phyloP scores from a whole-genome alignment of 2,888 invertebrate species.

The Operophtera brumata region DNA sequence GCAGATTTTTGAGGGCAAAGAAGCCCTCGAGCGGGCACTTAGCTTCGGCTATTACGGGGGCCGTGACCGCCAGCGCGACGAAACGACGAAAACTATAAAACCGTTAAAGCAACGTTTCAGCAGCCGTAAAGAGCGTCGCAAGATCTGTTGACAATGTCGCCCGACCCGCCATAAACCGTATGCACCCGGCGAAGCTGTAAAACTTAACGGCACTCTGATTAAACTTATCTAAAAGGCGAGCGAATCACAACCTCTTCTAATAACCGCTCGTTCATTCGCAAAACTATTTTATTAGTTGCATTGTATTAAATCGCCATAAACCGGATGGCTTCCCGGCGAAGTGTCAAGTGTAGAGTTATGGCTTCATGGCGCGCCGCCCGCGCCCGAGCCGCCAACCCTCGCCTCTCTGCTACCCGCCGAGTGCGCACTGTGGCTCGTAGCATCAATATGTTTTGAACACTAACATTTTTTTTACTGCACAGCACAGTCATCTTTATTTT shows the following conservation, averaged over 20 bases:
- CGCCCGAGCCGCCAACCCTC: slow-evolving; percentile 18
- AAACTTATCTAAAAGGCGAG: slow-evolving; percentile 71
- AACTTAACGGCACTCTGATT: slow-evolving; percentile 79
- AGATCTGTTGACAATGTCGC: slow-evolving; percentile 81
- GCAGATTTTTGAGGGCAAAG: slow-evolving; percentile 69
- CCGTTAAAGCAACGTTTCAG: slow-evolving; percentile 80
- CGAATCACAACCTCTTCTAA: slow-evolving; percentile 68
- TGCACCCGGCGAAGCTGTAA: slow-evolving; percentile 74
- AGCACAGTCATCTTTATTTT: slow-evolving; percentile 16
- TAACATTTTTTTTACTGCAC: slow-evolving; percentile 37
- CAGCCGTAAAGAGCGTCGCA: slow-evolving; percentile 79
- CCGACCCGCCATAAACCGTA: slow-evolving; percentile 75
- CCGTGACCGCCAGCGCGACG: slow-evolving; percentile 76
- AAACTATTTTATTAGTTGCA: slow-evolving; percentile 46
- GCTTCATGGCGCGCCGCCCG: slow-evolving; percentile 54
- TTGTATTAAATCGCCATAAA: slow-evolving; percentile 49
- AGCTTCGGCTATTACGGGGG: slow-evolving; percentile 75
- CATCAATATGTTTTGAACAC: slow-evolving; percentile 47
- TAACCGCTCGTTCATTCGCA: slow-evolving; percentile 52
- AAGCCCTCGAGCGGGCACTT: slow-evolving; percentile 77
- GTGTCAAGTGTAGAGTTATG: slow-evolving; percentile 48
- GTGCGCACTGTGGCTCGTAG: slow-evolving; percentile 44
- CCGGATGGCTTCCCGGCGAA: slow-evolving; percentile 37
- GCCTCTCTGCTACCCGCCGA: not conserved
- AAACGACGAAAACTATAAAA: slow-evolving; percentile 80